Percentiles rank a stretch among this genome's conserved stretches.
These are phyloP conservation scores for Orientallactaga bullata DNA, from an alignment of 2,113 vertebrate genomes.

Conservation along the genomic window DNA sequence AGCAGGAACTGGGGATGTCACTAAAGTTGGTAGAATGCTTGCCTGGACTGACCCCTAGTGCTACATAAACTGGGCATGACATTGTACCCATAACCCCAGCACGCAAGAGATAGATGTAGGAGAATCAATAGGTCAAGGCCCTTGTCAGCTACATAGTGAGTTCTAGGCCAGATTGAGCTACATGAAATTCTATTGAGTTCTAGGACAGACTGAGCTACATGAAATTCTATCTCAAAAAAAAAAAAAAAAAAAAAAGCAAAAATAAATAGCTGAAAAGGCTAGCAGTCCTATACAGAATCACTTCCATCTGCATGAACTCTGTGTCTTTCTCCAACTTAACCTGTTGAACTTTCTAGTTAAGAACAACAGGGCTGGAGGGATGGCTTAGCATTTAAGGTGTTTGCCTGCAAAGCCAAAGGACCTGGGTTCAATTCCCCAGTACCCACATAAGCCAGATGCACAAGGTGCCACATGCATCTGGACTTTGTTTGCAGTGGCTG, in stretches of 20 bases:
- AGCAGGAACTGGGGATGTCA: too few relatives aligned
- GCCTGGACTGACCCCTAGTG: too few relatives aligned
- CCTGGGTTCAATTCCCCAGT: too few relatives aligned
- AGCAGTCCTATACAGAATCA: not conserved
- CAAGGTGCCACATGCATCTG: too few relatives aligned
- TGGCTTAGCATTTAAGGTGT: too few relatives aligned
- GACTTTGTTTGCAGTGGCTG: too few relatives aligned
- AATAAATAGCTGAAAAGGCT: slow-evolving; percentile 15
- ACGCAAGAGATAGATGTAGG: not conserved
- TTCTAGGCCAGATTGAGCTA: not conserved
- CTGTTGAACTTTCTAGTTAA: not conserved
- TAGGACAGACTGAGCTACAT: not conserved
- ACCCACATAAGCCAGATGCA: too few relatives aligned
- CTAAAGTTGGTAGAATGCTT: too few relatives aligned
- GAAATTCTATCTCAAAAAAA: not conserved
- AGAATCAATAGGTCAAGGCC: not conserved
- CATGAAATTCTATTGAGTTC: not conserved
- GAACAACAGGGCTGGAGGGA: not conserved
- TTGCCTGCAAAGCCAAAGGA: too few relatives aligned
- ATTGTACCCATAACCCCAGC: too few relatives aligned
- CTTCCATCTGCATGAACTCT: not conserved
- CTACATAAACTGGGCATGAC: not conserved
- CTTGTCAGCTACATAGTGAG: not conserved
- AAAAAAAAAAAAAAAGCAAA: not conserved
- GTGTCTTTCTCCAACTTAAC: not conserved